Base-by-base conservation (phyloP, 2,888 invertebrate genomes). In the Diaperis boleti region DNA sequence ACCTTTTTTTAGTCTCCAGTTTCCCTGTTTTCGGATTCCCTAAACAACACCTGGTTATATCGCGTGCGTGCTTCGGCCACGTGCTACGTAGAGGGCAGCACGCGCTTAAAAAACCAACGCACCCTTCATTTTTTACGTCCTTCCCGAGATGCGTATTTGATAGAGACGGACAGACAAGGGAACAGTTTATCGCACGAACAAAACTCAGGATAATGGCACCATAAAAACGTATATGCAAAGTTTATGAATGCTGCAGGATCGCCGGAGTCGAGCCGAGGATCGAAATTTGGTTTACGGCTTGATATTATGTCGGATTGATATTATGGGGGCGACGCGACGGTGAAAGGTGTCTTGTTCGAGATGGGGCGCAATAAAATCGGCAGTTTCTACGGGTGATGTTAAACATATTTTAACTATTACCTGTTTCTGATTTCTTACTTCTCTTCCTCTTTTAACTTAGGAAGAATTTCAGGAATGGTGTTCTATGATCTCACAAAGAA, bases 1-100 rank as follows among this genome's bases (percentile, higher is more conserved):
- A n/a, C n/a, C n/a, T n/a, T 70, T 72, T 74, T 74, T 73, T 74
- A 70, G 70, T 67, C 70, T 64, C 67, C 8, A 72, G 69, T 71
- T 73, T 72, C 73, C 73, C 71, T 59, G 69, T 67, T 72, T 72
- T 65, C 44, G 70, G 69, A 70, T 69, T 72, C 68, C 62, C 50
- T 33, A 59, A 49, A 62, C 66, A 65, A 69, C 74, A 74, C 74
- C 74, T 74, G 74, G 74, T 68, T 64, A 45, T 47, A 56, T 49
- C 69, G 68, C 69, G 71, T n/a, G n/a, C n/a, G n/a, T 71, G 71
- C 71, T 64, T 44, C 18, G 10, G 50, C 60, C 68, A 68, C 66
- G 68, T 68, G 68, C 57, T 59, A 42, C 29, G 37, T 57, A 57
- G 50, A 20, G 55, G 59, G 59, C 54, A 64, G 63, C 63, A 64